phyloP scores from a whole-genome alignment of 2,113 vertebrate species.

The Caranx ignobilis region DNA sequence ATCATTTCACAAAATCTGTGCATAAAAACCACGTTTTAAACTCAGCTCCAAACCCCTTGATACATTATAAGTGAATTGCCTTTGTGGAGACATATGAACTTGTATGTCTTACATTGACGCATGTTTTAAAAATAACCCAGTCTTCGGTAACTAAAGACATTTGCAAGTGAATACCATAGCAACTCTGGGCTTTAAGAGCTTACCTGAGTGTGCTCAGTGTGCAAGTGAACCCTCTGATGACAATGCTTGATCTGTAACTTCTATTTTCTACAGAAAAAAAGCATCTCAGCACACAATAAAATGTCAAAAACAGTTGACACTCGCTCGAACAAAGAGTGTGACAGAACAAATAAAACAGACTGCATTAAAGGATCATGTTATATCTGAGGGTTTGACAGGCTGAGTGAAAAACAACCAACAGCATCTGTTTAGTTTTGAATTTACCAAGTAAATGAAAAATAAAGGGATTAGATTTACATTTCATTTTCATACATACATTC shows the following conservation, averaged over 20 bases:
- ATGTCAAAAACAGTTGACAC: not conserved
- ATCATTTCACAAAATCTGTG: not conserved
- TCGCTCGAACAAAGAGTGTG: not conserved
- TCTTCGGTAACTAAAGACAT: constrained; percentile 49
- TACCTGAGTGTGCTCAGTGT: constrained; percentile 36
- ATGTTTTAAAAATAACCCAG: constrained; percentile 64
- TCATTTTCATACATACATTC: not conserved
- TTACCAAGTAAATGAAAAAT: not conserved
- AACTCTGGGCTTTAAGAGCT: constrained; percentile 52
- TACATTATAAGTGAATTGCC: constrained; percentile 7
- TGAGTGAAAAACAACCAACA: not conserved
- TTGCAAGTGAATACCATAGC: constrained; percentile 64
- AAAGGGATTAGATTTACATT: too few species aligned
- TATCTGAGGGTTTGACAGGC: not conserved
- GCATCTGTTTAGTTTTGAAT: not conserved
- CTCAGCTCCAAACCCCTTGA: not conserved
- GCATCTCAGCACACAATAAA: constrained; percentile 17
- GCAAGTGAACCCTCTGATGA: constrained; percentile 26
- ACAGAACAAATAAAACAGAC: not conserved
- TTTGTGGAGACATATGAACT: not conserved
- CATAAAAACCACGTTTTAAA: not conserved
- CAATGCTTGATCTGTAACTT: constrained; percentile 19
- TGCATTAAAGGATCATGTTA: not conserved
- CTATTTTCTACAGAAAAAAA: constrained; percentile 25
- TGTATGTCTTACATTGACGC: constrained; percentile 37